A percentile compares a stretch with the other conserved stretches of the same genome.
These are phyloP conservation scores for Taenaris catops DNA, from an alignment of 2,888 invertebrate species.

Conservation along the genomic window DNA sequence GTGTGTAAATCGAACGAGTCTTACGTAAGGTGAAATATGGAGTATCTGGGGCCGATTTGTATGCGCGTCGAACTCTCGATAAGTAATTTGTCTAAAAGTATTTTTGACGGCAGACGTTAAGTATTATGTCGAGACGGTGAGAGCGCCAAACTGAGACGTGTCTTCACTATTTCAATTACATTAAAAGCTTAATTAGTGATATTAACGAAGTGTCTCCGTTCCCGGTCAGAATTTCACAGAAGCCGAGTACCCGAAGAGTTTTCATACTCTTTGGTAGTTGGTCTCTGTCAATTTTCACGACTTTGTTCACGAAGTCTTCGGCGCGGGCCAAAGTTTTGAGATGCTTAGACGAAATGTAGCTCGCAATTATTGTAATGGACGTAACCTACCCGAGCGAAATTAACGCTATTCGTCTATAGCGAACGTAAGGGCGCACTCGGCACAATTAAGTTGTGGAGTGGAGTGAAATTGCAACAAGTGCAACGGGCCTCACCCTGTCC, in stretches of 20 bases:
- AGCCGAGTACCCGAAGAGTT: constrained; percentile 29
- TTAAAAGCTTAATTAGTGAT: constrained; percentile 77
- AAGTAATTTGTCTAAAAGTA: constrained; percentile 73
- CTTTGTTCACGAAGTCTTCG: constrained; percentile 61
- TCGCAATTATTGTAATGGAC: constrained; percentile 77
- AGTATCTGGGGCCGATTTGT: constrained; percentile 65
- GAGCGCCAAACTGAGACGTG: constrained; percentile 53
- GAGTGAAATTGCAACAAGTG: constrained; percentile 74
- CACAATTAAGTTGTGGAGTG: constrained; percentile 64
- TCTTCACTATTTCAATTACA: constrained; percentile 74
- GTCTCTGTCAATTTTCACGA: constrained; percentile 60
- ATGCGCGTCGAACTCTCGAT: constrained; percentile 59
- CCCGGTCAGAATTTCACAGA: constrained; percentile 31
- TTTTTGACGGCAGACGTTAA: constrained; percentile 58
- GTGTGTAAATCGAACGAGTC: constrained; percentile 63
- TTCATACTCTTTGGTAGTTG: constrained; percentile 62
- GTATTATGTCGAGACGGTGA: constrained; percentile 41
- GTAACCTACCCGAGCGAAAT: constrained; percentile 62
- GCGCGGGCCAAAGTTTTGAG: constrained; percentile 60
- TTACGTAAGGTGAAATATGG: constrained; percentile 63
- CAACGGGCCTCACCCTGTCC: constrained; percentile 54
- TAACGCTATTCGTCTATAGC: constrained; percentile 67
- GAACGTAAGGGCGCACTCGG: constrained; percentile 58
- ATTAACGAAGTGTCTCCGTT: constrained; percentile 67
- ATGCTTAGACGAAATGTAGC: constrained; percentile 72